These are phyloP conservation scores for Eupithecia abbreviata DNA, from an alignment of 2,888 invertebrate species.

Conservation along the genomic window DNA sequence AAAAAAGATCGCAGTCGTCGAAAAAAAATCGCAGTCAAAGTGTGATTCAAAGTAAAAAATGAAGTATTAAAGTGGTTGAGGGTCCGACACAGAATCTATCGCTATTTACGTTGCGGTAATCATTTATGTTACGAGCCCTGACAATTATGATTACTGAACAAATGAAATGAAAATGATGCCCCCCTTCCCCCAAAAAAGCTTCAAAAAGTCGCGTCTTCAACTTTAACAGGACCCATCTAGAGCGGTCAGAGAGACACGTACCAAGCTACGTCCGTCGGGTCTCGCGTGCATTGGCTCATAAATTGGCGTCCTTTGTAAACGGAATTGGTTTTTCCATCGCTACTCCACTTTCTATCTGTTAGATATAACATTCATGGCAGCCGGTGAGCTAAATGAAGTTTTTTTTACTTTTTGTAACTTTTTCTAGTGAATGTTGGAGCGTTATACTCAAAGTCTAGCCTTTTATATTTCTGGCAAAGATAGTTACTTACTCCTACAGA, in stretches of 20 bases:
- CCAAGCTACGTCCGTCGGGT: conserved; percentile 40
- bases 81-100: too few species aligned
- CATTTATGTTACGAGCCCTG: neutral
- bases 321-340: conserved; percentile 72
- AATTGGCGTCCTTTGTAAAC: conserved; percentile 71
- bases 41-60: too few species aligned
- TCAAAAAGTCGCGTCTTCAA: conserved; percentile 5
- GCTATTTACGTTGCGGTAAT: neutral
- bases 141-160: neutral
- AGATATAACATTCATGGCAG: conserved; percentile 45
- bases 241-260: conserved; percentile 34
- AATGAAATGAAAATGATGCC: neutral
- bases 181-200: neutral
- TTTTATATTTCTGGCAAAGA: neutral
- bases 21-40: too few species aligned
- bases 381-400: conserved; percentile 39
- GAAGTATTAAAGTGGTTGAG: too few species aligned
- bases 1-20: too few species aligned
- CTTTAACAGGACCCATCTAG: neutral
- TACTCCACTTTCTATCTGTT: conserved; percentile 51
- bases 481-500: neutral
- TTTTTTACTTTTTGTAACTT: neutral
- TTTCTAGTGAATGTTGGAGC: neutral
- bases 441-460: neutral
- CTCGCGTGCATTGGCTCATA: conserved; percentile 63